Evolutionary conservation across 2,888 invertebrate species (phyloP).

Genomic region (Eupithecia abbreviata): DNA sequence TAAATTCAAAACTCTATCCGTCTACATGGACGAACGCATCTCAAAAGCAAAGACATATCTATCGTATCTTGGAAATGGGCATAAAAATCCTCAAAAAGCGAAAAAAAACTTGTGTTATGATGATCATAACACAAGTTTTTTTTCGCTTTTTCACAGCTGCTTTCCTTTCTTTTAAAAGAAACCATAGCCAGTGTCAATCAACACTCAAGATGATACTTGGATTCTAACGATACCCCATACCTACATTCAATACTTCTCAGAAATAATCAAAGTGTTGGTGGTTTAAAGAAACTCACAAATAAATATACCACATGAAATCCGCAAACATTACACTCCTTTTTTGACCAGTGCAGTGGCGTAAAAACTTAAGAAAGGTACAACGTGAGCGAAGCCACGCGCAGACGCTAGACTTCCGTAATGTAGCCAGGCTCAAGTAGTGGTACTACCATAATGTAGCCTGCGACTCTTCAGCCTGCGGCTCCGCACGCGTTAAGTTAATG

Average conservation of each 20-base stretch:
- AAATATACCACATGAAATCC: neutral
- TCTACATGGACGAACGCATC: neutral
- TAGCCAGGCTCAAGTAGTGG: neutral
- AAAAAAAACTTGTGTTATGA: too few species aligned
- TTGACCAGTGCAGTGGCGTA: neutral
- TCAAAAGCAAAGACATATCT: neutral
- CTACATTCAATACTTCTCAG: neutral
- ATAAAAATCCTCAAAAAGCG: too few species aligned
- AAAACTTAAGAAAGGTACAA: neutral
- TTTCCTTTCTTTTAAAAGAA: too few species aligned
- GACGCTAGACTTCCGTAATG: neutral
- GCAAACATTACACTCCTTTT: neutral
- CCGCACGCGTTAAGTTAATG: neutral
- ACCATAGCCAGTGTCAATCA: neutral
- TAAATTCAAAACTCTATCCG: neutral
- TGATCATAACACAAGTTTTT: too few species aligned
- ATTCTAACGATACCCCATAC: neutral
- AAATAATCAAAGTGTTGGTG: neutral
- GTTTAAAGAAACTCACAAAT: neutral
- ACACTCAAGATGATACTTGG: neutral
- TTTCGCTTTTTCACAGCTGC: too few species aligned
- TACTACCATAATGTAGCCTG: neutral
- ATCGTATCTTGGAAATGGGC: neutral
- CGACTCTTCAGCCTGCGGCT: neutral
- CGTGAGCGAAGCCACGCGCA: neutral